These are phyloP conservation scores for Clistopyga incitator DNA, from an alignment of 2,888 invertebrate species.

Conservation along the genomic window DNA sequence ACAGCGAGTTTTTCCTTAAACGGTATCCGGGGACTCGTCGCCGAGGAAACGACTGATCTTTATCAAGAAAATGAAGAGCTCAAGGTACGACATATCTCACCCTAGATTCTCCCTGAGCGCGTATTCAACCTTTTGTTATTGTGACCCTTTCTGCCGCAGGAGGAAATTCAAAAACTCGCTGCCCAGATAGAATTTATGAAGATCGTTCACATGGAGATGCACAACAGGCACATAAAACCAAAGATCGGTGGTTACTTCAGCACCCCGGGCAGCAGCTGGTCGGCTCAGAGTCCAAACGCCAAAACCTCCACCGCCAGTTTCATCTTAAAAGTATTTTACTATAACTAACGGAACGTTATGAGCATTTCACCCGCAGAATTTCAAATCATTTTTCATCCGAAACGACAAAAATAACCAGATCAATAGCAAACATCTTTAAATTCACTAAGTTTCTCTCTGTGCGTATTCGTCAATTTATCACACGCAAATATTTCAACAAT, in stretches of 20 bases:
- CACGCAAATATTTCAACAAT: background rate
- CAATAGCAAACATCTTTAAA: too few relatives aligned
- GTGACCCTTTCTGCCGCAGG: slow-evolving; percentile 85
- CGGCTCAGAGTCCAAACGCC: slow-evolving; percentile 78
- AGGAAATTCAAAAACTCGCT: slow-evolving; percentile 95
- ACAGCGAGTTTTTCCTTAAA: slow-evolving; percentile 94
- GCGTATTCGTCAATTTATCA: background rate
- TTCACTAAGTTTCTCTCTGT: background rate
- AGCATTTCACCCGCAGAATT: background rate
- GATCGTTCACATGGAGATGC: slow-evolving; percentile 97
- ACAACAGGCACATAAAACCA: slow-evolving; percentile 94
- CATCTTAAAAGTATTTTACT: slow-evolving; percentile 76
- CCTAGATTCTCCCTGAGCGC: background rate
- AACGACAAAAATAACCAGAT: background rate
- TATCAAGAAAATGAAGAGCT: slow-evolving; percentile 96
- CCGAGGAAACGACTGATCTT: slow-evolving; percentile 93
- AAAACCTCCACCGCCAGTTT: slow-evolving; percentile 79
- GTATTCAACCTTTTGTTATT: background rate
- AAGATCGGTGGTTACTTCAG: slow-evolving; percentile 93
- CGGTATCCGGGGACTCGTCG: slow-evolving; percentile 91
- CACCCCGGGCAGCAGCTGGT: slow-evolving; percentile 80
- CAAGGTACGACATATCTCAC: slow-evolving; percentile 86
- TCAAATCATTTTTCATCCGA: background rate
- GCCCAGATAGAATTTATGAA: slow-evolving; percentile 97
- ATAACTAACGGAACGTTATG: background rate